Conservation (phyloP, 30 jellyfish, hydroid and myxozoan genomes). For the Nemopilema nomurai region DNA sequence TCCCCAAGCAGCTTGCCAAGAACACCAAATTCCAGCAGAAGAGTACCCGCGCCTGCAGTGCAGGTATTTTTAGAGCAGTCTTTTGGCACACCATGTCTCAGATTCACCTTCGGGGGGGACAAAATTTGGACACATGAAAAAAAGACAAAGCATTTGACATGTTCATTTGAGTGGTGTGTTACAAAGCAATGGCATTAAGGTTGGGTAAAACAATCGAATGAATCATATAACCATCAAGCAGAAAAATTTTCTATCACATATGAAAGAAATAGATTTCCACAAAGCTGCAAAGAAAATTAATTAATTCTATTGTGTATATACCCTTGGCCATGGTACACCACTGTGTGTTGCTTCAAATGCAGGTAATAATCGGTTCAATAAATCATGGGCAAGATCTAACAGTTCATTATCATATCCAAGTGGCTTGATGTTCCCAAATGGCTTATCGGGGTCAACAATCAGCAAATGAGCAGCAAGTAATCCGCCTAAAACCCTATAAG, state of each 20-base stretch:
- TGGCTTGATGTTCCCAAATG: constrained; percentile 81
- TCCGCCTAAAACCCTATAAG: constrained; percentile 92
- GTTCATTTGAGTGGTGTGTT: no score
- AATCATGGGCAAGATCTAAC: constrained; percentile 85
- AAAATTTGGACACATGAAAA: no score
- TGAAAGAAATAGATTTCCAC: no score
- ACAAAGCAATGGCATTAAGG: no score
- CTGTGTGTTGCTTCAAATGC: constrained; percentile 82
- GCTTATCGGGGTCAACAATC: constrained; percentile 70
- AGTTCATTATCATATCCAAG: constrained; percentile 73
- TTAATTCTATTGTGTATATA: neutral
- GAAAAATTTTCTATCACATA: no score
- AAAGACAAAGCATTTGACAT: neutral
- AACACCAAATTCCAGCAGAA: constrained; percentile 86
- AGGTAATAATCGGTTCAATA: constrained; percentile 83
- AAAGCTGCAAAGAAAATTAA: no score
- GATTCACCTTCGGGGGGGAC: constrained; percentile 91
- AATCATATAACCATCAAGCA: no score
- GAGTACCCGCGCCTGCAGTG: constrained; percentile 99
- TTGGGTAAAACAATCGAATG: no score
- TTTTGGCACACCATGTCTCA: constrained; percentile 78
- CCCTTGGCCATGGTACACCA: constrained; percentile 97
- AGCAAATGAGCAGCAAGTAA: constrained; percentile 90
- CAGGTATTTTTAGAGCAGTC: constrained; percentile 76
- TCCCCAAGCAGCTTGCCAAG: constrained; percentile 74